Conservation (phyloP, 2,888 invertebrate species). For the Orthonevra nobilis region DNA sequence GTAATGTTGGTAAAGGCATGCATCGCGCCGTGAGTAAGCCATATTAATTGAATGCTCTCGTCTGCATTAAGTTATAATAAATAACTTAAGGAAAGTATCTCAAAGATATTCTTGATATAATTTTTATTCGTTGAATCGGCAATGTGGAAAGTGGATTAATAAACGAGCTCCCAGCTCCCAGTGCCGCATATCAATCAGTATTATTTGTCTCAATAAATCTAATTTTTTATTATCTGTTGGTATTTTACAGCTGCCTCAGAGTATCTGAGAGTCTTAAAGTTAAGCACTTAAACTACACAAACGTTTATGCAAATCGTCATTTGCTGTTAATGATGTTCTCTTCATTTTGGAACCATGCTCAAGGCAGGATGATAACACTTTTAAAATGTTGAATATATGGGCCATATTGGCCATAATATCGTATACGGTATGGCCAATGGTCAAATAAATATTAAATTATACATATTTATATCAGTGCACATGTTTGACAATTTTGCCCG, state of each 20-base stretch:
- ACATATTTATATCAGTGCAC: conserved; percentile 45
- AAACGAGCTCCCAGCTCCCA: conserved; percentile 10
- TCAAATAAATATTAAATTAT: conserved; percentile 52
- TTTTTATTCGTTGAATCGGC: neutral
- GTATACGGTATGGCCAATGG: conserved; percentile 47
- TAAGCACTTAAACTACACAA: neutral
- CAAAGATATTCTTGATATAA: neutral
- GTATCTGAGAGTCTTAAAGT: conserved; percentile 18
- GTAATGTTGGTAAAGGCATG: too few relatives aligned
- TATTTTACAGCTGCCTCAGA: conserved; percentile 30
- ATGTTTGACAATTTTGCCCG: conserved; percentile 42
- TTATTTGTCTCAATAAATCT: conserved; percentile 64
- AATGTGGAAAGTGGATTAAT: conserved; percentile 1
- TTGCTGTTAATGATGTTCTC: neutral
- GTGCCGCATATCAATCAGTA: conserved; percentile 63
- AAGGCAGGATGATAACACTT: conserved; percentile 23
- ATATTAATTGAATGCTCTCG: too few relatives aligned
- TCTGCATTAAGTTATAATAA: conserved; percentile 8
- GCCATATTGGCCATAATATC: conserved; percentile 49
- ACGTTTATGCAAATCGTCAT: conserved; percentile 51
- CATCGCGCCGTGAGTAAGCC: too few relatives aligned
- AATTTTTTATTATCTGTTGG: conserved; percentile 56
- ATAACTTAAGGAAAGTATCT: neutral
- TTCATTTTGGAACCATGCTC: conserved; percentile 14
- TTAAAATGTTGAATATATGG: conserved; percentile 61